These are phyloP conservation scores for Podarcis raffonei DNA, from an alignment of 2,113 vertebrate genomes.

Conservation along the genomic window DNA sequence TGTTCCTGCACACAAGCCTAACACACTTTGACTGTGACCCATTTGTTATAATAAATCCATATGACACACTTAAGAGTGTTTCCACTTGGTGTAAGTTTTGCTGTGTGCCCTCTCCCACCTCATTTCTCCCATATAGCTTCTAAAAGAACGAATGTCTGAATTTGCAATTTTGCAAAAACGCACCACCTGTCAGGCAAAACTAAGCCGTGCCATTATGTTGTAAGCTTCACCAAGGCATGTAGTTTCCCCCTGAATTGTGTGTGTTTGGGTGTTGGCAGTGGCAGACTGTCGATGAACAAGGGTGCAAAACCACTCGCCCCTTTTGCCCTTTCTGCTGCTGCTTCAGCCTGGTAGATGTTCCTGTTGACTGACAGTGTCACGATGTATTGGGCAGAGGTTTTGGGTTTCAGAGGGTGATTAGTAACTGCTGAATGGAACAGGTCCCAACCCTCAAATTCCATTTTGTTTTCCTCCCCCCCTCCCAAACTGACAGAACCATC, in stretches of 20 bases:
- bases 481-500: background rate
- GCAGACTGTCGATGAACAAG: background rate
- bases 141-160: background rate
- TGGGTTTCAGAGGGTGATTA: background rate
- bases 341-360: background rate
- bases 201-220: background rate
- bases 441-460: background rate
- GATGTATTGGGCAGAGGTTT: no score
- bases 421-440: background rate
- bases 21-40: slow-evolving; percentile 64
- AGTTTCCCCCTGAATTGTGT: background rate
- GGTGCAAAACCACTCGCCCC: background rate
- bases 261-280: background rate
- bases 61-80: slow-evolving; percentile 57
- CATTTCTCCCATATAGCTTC: background rate
- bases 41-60: slow-evolving; percentile 61
- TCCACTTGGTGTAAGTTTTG: slow-evolving; percentile 40
- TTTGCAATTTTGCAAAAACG: background rate
- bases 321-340: no score
- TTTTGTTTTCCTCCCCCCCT: background rate
- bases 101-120: background rate
- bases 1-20: slow-evolving; percentile 44
- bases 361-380: background rate
- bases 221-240: background rate
- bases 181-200: background rate